phyloP scores from a whole-genome alignment of 2,113 vertebrate genomes.

The Neodontobutis hainanensis region DNA sequence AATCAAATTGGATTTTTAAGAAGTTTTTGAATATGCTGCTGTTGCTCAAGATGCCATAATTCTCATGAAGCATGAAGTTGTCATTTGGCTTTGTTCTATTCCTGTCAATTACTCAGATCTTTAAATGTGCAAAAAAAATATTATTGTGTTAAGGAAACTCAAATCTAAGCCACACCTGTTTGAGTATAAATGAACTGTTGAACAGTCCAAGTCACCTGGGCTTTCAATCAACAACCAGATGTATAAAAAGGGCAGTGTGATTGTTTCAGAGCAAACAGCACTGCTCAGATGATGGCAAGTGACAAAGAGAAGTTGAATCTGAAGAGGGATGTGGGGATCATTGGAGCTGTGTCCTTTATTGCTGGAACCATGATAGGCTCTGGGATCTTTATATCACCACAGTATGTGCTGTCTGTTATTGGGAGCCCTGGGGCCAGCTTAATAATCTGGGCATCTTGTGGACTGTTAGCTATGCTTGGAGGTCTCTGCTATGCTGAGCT shows the following conservation, averaged over 20 bases:
- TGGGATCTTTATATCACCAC: slow-evolving; percentile 79
- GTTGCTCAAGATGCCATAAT: no score
- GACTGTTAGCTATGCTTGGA: slow-evolving; percentile 79
- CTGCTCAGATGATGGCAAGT: slow-evolving; percentile 21
- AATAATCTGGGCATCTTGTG: slow-evolving; percentile 82
- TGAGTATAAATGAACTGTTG: neutral
- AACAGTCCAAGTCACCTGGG: no score
- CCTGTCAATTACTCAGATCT: no score
- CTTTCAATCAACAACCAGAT: neutral
- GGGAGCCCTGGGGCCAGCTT: slow-evolving; percentile 85
- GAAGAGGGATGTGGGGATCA: slow-evolving; percentile 72
- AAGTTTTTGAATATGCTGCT: no score
- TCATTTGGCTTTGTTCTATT: no score
- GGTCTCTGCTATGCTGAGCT: slow-evolving; percentile 86
- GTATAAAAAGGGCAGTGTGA: neutral
- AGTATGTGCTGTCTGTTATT: slow-evolving; percentile 78
- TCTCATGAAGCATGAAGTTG: no score
- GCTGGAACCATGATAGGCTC: slow-evolving; percentile 86
- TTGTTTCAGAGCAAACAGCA: neutral
- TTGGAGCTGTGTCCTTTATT: slow-evolving; percentile 82
- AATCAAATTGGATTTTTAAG: no score
- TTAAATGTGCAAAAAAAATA: no score
- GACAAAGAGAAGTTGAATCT: slow-evolving; percentile 47
- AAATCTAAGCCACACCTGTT: neutral
- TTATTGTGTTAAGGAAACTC: neutral